phyloP scores from a whole-genome alignment of 1,140 invertebrate species.

The Drosophila jambulina region DNA sequence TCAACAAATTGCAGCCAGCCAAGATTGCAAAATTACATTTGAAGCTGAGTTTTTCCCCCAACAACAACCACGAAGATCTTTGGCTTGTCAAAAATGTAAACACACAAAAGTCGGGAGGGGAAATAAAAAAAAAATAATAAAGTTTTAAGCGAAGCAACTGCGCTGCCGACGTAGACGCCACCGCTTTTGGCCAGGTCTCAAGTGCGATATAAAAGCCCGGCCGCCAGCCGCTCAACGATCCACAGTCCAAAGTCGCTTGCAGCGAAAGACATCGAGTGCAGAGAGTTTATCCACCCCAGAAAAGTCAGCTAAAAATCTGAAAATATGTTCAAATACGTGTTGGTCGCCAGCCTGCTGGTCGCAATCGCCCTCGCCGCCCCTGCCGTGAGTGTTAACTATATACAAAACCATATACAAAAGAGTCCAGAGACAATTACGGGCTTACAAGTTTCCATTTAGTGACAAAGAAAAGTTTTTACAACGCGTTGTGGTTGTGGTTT shows the following conservation, averaged over 20 bases:
- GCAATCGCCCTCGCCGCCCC: conserved; percentile 61
- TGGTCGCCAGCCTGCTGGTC: conserved; percentile 76
- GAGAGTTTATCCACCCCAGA: conserved; percentile 31
- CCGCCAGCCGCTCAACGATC: conserved; percentile 59
- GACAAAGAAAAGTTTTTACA: conserved; percentile 18
- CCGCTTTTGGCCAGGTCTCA: conserved; percentile 57
- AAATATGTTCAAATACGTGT: conserved; percentile 77
- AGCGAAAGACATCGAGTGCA: conserved; percentile 67
- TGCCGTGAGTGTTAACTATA: conserved; percentile 63
- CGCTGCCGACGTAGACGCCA: conserved; percentile 35
- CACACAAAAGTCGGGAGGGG: conserved; percentile 41
- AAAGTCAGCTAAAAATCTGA: conserved; percentile 15
- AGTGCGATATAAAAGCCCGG: conserved; percentile 79
- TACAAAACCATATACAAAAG: not conserved
- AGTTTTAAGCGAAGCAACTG: conserved; percentile 45
- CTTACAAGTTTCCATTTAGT: conserved; percentile 20
- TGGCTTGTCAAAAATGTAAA: conserved; percentile 61
- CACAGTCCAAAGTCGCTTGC: conserved; percentile 79
- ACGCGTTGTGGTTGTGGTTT: conserved; percentile 18
- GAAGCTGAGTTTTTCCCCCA: conserved; percentile 59
- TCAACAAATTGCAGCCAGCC: conserved; percentile 58
- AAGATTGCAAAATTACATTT: conserved; percentile 70
- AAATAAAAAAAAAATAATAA: conserved; percentile 28
- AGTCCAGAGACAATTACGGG: conserved; percentile 10
- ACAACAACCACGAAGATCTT: conserved; percentile 34